Base-by-base conservation (phyloP, 2,888 invertebrate genomes). In the Neoaliturus tenellus region DNA sequence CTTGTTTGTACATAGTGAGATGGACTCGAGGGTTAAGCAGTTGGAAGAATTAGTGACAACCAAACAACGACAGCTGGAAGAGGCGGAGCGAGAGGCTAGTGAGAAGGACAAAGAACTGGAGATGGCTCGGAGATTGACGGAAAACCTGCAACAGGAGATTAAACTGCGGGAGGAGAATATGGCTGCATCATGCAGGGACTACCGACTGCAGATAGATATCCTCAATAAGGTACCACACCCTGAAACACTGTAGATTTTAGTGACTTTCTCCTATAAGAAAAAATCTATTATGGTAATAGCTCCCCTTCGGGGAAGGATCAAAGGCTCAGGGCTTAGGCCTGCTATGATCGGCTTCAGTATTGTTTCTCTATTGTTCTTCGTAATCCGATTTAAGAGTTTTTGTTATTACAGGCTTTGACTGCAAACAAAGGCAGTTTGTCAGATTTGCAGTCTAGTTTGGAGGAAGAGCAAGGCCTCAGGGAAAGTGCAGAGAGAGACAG, bases 141-240 rank as follows among this genome's bases (percentile, higher is more conserved):
- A 33, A 35, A 33, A 51, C 10, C 33, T 78, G 10, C 20, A 78
- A 55, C 48, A 78, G 25, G 51, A 78, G 55, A 28, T 78, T 5
- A 78, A 78, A 35, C 33, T 78, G 20, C 31, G 28, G 20, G 78
- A 78, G n/a, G 33, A 78, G 6, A 55, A 35, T 23, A 25, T 48
- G 25, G 78, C 33, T 2, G 51, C 78, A 5, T 20, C 35, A 10
- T 17, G 31, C 12, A 48, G 78, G 25, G 78, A 78, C 35, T 78
- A 55, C 35, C 17, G 48, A 10, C 78, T 78, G 31, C 78, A 78
- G 48, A 48, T 78, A 48, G 78, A 78, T n/a, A 78, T 35, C 35
- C 55, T 78, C 0, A 78, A 78, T 20, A 78, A 78, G 78, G 78
- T 78, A 51, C n/a, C n/a, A n/a, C n/a, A n/a, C n/a, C n/a, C n/a